Conservation (phyloP, 2,888 invertebrate genomes). For the Amiota communis region DNA sequence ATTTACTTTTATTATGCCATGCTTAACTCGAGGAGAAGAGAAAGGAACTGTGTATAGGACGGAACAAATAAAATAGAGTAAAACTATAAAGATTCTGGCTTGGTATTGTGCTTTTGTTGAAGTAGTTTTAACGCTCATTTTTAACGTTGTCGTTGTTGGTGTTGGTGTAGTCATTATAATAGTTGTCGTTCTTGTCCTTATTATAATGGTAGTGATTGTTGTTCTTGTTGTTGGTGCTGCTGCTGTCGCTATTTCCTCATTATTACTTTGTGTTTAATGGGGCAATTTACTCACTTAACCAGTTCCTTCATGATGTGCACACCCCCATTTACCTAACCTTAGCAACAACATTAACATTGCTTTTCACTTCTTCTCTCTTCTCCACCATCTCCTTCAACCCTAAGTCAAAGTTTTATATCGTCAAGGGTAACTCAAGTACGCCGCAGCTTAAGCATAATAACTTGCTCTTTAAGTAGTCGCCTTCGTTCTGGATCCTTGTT, state of each 20-base stretch:
- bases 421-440: conserved; percentile 55
- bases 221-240: conserved; percentile 11
- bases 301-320: conserved; percentile 32
- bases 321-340: background rate
- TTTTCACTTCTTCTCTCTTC: too few relatives aligned
- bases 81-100: background rate
- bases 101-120: conserved; percentile 41
- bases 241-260: conserved; percentile 44
- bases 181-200: conserved; percentile 6
- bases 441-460: conserved; percentile 56
- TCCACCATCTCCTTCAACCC: too few relatives aligned
- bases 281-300: conserved; percentile 55
- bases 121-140: conserved; percentile 39
- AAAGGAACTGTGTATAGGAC: background rate
- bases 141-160: too few relatives aligned
- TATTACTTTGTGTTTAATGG: conserved; percentile 65
- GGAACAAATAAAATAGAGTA: too few relatives aligned
- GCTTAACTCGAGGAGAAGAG: background rate
- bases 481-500: conserved; percentile 34
- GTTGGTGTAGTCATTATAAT: conserved; percentile 17
- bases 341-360: too few relatives aligned
- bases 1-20: conserved; percentile 58
- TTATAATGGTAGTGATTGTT: background rate
- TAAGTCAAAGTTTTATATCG: conserved; percentile 47
- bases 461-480: background rate